Evolutionary conservation across 2,797 vertebrate species (phyloP).

Genomic region (Coluber constrictor): DNA sequence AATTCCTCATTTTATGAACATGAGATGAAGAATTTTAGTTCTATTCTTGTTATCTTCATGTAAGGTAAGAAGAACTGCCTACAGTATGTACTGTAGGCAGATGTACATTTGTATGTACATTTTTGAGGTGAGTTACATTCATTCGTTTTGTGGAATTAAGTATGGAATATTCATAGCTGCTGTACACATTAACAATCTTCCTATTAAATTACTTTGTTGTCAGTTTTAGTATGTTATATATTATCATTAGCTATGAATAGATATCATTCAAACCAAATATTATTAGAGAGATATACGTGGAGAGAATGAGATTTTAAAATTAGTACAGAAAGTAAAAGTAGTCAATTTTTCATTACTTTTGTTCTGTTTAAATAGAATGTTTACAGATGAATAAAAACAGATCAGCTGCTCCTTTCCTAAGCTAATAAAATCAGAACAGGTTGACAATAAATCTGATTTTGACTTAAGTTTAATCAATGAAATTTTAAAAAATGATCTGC

Average conservation of each 20-base stretch:
- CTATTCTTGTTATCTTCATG: not conserved
- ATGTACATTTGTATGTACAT: not conserved
- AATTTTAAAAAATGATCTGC: not conserved
- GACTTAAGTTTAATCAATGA: not conserved
- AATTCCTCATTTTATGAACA: not conserved
- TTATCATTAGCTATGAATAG: not conserved
- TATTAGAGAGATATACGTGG: not conserved
- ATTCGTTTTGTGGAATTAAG: not conserved
- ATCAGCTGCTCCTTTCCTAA: not conserved
- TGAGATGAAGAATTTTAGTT: not conserved
- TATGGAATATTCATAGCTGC: not conserved
- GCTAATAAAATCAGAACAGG: not conserved
- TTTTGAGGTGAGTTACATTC: not conserved
- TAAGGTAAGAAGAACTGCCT: not conserved
- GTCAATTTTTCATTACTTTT: not conserved
- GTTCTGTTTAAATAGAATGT: not conserved
- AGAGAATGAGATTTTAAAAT: not conserved
- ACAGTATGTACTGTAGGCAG: not conserved
- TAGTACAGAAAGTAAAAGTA: not conserved
- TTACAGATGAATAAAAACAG: not conserved
- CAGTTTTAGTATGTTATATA: not conserved
- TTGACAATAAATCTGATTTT: not conserved
- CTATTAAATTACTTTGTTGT: not conserved
- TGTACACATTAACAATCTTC: not conserved
- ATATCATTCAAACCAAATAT: not conserved